phyloP scores from a whole-genome alignment of 1,140 invertebrate genomes.

The Helicoverpa armigera region DNA sequence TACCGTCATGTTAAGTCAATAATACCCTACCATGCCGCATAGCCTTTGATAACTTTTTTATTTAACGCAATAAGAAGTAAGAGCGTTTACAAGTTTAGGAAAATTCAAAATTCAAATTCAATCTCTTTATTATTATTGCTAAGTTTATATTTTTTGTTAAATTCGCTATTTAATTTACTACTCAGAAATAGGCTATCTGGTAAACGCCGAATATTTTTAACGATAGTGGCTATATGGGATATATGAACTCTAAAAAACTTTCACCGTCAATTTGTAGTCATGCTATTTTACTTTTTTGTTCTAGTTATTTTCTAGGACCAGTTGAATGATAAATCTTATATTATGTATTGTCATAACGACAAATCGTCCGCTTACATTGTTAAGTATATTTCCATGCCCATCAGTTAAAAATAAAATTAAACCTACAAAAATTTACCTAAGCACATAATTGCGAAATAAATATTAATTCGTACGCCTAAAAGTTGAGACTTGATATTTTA shows the following conservation, averaged over 20 bases:
- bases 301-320: neutral
- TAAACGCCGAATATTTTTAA: neutral
- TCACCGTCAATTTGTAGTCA: too few species aligned
- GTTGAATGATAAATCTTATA: conserved; percentile 7
- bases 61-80: neutral
- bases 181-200: neutral
- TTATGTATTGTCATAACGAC: conserved; percentile 24
- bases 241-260: too few species aligned
- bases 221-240: neutral
- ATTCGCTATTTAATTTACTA: conserved; percentile 18
- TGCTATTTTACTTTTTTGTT: neutral
- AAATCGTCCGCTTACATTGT: neutral
- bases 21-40: too few species aligned
- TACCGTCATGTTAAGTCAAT: too few species aligned
- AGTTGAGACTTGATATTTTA: conserved; percentile 15
- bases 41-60: too few species aligned
- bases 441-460: conserved; percentile 30
- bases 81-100: neutral
- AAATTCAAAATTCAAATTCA: conserved; percentile 23
- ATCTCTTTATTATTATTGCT: neutral
- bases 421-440: conserved; percentile 22
- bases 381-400: conserved; percentile 22
- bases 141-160: neutral
- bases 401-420: neutral
- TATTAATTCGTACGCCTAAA: conserved; percentile 14